Conservation (phyloP, 2,888 invertebrate genomes). For the Chorisops tibialis region DNA sequence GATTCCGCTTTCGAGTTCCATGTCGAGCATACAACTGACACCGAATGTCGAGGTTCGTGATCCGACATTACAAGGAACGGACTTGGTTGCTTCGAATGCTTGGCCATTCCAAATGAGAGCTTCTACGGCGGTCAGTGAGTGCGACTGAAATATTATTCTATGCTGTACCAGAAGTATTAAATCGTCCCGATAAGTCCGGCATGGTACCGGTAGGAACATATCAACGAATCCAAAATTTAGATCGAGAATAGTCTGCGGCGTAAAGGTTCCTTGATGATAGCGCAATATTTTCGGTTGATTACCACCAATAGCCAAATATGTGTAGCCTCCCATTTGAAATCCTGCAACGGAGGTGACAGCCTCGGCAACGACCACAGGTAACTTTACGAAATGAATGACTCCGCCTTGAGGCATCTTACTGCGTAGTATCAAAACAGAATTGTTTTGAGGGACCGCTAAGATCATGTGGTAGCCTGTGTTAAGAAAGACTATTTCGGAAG, state of each 20-base stretch:
- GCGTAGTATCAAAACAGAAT: conserved; percentile 42
- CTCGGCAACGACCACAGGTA: conserved; percentile 38
- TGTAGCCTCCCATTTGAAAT: conserved; percentile 50
- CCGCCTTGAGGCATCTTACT: conserved; percentile 31
- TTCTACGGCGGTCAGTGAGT: conserved; percentile 45
- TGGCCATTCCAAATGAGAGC: conserved; percentile 52
- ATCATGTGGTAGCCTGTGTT: conserved; percentile 46
- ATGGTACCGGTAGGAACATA: conserved; percentile 46
- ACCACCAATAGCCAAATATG: conserved; percentile 48
- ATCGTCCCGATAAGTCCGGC: conserved; percentile 50
- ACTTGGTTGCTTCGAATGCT: conserved; percentile 45
- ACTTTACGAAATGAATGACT: conserved; percentile 36
- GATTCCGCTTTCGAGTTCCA: conserved; percentile 43
- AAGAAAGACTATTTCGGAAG: conserved; percentile 40
- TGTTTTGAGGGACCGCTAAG: conserved; percentile 44
- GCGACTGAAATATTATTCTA: conserved; percentile 46
- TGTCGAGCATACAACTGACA: conserved; percentile 46
- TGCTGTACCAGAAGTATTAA: conserved; percentile 51
- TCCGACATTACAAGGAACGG: conserved; percentile 45
- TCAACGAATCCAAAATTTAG: conserved; percentile 48
- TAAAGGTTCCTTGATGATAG: conserved; percentile 44
- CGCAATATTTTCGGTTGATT: conserved; percentile 45
- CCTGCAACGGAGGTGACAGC: conserved; percentile 42
- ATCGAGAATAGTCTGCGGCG: conserved; percentile 44
- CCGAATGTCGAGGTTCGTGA: conserved; percentile 39